Base-by-base conservation (phyloP, 2,797 vertebrate species). In the Notolabrus celidotus region DNA sequence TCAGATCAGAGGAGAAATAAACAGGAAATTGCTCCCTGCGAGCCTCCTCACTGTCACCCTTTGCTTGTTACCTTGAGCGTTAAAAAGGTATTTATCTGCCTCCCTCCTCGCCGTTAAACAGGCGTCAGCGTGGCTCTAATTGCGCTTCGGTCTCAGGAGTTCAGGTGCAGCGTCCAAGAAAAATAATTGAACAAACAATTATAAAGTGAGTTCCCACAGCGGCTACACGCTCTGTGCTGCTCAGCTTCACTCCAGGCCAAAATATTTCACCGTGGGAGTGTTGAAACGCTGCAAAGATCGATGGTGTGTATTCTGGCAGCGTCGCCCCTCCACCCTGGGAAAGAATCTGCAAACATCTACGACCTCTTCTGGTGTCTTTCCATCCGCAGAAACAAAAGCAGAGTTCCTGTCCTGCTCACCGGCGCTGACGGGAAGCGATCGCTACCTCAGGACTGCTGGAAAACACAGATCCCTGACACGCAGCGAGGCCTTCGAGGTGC, bases 141-240 rank as follows among this genome's bases (percentile, higher is more conserved):
- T 92, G 89, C 62, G 49, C 78, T 74, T 34, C 4, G 50, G 82
- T 89, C 87, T 92, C 90, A 27, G 75, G 87, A 88, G 91, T 85
- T 92, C 81, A 94, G 94, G 92, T 93, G 90, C 78, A 53, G 69
- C 77, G 16, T 90, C 88, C 88, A 90, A 91, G 85, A 89, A 91
- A 93, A 94, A 93, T 92, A 93, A 93, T 90, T 91, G 90, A 92
- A 87, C 90, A 91, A 93, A 92, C 89, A 89, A 90, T 92, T 91
- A 90, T 56, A 83, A 86, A 58, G 74, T 84, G 86, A 60, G 71
- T 83, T 92, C 82, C 82, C 86, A 74, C 78, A 57, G 71, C 33
- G 52, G 79, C 70, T 58, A 22, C 71, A 19, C 67, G 52, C 72
- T 52, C 9, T 36, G 73, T 56, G 52, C 59, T 72, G 55, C 82